phyloP scores from a whole-genome alignment of 2,888 invertebrate genomes.

The Archips xylosteana region DNA sequence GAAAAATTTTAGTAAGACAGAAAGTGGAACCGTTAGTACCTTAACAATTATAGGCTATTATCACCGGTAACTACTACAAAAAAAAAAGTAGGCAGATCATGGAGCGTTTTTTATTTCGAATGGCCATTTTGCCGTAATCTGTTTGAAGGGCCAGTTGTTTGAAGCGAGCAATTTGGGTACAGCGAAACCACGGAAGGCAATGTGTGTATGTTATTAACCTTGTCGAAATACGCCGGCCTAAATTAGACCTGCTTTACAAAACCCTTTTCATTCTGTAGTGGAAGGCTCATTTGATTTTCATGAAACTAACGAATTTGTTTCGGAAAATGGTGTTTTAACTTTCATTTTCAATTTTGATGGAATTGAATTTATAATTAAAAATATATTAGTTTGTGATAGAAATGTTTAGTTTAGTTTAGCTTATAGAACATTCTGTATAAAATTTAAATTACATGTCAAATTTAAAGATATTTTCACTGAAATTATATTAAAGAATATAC shows the following conservation, averaged over 20 bases:
- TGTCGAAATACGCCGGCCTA: constrained; percentile 22
- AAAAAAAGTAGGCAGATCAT: neutral
- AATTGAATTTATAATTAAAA: neutral
- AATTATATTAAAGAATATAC: too few species aligned
- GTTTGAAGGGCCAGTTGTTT: constrained; percentile 29
- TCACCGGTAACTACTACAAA: too few species aligned
- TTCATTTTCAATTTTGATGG: constrained; percentile 1
- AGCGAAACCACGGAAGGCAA: constrained; percentile 26
- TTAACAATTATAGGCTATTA: too few species aligned
- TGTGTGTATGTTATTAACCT: constrained; percentile 34
- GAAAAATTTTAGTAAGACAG: too few species aligned
- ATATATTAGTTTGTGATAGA: too few species aligned
- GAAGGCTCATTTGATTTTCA: constrained; percentile 31
- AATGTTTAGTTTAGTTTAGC: too few species aligned
- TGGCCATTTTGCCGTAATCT: constrained; percentile 5
- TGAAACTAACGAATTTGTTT: constrained; percentile 31
- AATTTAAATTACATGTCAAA: too few species aligned
- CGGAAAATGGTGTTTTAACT: constrained; percentile 13
- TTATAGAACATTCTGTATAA: too few species aligned
- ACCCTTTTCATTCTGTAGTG: constrained; percentile 26
- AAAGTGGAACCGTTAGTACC: too few species aligned
- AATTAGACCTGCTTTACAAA: constrained; percentile 14
- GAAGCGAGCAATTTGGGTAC: constrained; percentile 28
- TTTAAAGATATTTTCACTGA: too few species aligned
- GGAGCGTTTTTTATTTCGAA: neutral